Evolutionary conservation across 2,113 vertebrate genomes (phyloP), one percentile per base, ranked within the genome.

Genomic region (Siphamia tubifer): DNA sequence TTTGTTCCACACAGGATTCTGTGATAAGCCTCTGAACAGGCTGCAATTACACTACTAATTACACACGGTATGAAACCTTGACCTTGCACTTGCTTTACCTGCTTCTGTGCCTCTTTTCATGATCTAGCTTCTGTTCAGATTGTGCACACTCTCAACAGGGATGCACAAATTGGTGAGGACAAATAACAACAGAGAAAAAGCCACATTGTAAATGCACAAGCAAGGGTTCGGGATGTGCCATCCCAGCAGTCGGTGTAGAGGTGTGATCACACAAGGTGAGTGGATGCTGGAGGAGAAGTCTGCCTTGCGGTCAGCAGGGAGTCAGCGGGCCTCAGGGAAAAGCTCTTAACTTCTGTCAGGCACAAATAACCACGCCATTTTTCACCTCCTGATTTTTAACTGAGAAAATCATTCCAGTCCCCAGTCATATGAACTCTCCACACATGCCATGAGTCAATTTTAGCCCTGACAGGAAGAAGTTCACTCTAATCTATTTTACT

Each of bases 311-410:
- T 92, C 92, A 92, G 87, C 81, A 39, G 91, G 92, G 91, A 93
- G 85, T 67, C 87, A 52, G 68, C 7, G 67, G 84, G 87, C 90
- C 90, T 83, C 78, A 32, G 91, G 92, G 92, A 93, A 84, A 92
- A 88, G 87, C 92, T 93, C 91, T 93, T 93, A 93, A 93, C 92
- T 93, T 92, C 92, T 93, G 92, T 93, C 92, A 93, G 88, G 90
- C 86, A 92, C 90, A 93, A 93, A 93, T 92, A 93, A 92, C 88
- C 89, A 86, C 48, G 61, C 91, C 88, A 92, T 93, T 92, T 93
- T 93, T 93, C 91, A 93, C 90, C 82, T 79, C 77, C 81, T 81
- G 84, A 89, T 92, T 91, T 92, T 90, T 80, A 90, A 92, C 90
- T 83, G 81, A 84, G 90, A 85, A 91, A 92, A 89, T 91, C 90